Evolutionary conservation across 2,888 invertebrate species (phyloP), one percentile per base, ranked within the genome.

Genomic region (Trichopria drosophilae): DNA sequence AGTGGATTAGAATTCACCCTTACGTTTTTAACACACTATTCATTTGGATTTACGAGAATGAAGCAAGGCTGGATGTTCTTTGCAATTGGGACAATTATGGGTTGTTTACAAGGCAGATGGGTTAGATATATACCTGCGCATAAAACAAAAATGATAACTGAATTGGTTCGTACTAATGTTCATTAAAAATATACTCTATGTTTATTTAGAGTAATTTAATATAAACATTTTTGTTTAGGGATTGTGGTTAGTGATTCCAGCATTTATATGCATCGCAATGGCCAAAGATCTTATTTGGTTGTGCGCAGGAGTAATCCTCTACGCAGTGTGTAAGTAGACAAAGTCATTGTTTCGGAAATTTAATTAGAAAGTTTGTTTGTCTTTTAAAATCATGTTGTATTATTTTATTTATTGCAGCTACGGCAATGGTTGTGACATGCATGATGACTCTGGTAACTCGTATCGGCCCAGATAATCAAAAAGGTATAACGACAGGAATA

Each of bases 41-140:
- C 88, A 28, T 96, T 97, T 74, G 82, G 86, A 42, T 97, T 91
- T 73, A 87, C 86, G 46, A 92, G 95, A 35, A 91, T 95, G 88
- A 90, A 96, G 76, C 98, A 99, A 78, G 98, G 98, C 5, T 92
- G 90, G 82, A 95, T 99, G 93, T 99, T 97, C 75, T 83, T 96
- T 65, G 88, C 88, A 46, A 91, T 95, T 67, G 98, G 97, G 42
- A 63, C 92, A 32, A 83, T 90, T 50, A 99, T 99, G 98, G 90
- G 94, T 12, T 61, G 87, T 34, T 80, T 94, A 44, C 95, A 96
- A 80, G 95, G 96, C 31, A 86, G 88, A 3, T 92, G 90, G 68
- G 92, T 94, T 0, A 82, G 97, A 46, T 81, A 88, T 47, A 80
- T 96, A 28, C 84, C 86, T 6, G 80, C 86, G 18, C 80, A 85